Evolutionary conservation across 1,140 invertebrate species (phyloP).

Genomic region (Drosophila punjabiensis): DNA sequence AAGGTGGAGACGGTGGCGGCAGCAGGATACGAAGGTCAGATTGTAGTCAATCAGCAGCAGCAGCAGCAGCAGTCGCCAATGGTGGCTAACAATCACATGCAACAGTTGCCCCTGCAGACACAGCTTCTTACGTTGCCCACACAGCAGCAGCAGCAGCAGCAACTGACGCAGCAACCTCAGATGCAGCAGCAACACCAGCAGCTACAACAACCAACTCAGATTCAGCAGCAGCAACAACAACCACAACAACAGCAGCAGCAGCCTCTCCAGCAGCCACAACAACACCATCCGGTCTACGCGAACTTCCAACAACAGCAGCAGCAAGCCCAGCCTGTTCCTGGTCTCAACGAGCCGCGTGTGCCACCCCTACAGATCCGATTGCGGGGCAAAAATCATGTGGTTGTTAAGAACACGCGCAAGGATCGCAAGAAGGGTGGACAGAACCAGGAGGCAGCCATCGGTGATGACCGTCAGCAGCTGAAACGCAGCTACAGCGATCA

Average conservation of each 20-base stretch:
- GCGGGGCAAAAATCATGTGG: constrained; percentile 93
- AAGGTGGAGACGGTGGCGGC: constrained; percentile 91
- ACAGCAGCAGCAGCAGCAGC: constrained; percentile 44
- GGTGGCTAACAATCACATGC: constrained; percentile 25
- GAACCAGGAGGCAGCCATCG: constrained; percentile 20
- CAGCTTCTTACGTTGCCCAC: constrained; percentile 47
- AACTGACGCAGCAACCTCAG: constrained; percentile 57
- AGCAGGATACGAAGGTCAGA: constrained; percentile 63
- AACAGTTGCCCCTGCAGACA: constrained; percentile 54
- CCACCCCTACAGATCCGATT: constrained; percentile 96
- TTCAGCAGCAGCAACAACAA: constrained; percentile 25
- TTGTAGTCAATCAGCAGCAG: constrained; percentile 50
- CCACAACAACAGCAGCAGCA: constrained; percentile 46
- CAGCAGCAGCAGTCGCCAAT: constrained; percentile 37
- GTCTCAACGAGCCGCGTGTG: constrained; percentile 91
- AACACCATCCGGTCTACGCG: constrained; percentile 52
- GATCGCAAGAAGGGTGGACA: constrained; percentile 88
- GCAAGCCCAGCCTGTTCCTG: constrained; percentile 63
- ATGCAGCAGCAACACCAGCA: constrained; percentile 58
- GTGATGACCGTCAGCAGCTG: constrained; percentile 46
- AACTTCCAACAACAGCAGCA: constrained; percentile 59
- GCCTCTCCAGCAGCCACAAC: constrained; percentile 39
- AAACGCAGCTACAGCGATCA: constrained; percentile 66
- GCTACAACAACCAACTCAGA: constrained; percentile 17
- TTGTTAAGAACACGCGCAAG: constrained; percentile 93